Conservation (phyloP, 1,140 invertebrate genomes). For the Yoshiicerus persimilis region DNA sequence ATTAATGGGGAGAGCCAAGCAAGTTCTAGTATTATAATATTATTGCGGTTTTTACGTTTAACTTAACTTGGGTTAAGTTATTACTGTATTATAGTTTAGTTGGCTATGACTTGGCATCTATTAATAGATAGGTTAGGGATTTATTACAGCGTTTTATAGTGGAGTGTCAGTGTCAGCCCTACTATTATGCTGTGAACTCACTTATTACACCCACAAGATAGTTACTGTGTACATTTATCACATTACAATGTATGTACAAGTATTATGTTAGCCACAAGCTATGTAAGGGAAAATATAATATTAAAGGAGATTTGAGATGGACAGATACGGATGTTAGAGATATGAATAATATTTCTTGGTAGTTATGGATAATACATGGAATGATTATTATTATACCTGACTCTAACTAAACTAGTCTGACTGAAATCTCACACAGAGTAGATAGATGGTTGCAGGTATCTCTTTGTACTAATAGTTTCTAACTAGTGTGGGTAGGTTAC, state of each 20-base stretch:
- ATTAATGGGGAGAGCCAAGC: not conserved
- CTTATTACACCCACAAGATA: not conserved
- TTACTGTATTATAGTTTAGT: not conserved
- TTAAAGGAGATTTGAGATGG: not conserved
- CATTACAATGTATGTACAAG: not conserved
- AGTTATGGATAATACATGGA: not conserved
- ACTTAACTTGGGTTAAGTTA: not conserved
- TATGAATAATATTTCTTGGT: not conserved
- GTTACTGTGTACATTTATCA: not conserved
- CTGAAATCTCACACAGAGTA: not conserved
- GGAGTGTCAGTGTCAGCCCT: not conserved
- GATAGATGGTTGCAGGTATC: too few relatives aligned
- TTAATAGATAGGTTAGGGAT: not conserved
- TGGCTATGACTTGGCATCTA: too few relatives aligned
- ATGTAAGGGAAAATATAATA: slow-evolving; percentile 4
- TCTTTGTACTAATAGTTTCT: not conserved
- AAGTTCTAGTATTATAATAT: not conserved
- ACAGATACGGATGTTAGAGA: not conserved
- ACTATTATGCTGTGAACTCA: not conserved
- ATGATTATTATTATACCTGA: not conserved
- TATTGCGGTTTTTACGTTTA: not conserved
- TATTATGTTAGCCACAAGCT: not conserved
- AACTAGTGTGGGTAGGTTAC: not conserved
- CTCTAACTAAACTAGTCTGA: not conserved
- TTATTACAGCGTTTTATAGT: not conserved